Base-by-base conservation (phyloP, 2,888 invertebrate species). In the Watsonalla binaria region DNA sequence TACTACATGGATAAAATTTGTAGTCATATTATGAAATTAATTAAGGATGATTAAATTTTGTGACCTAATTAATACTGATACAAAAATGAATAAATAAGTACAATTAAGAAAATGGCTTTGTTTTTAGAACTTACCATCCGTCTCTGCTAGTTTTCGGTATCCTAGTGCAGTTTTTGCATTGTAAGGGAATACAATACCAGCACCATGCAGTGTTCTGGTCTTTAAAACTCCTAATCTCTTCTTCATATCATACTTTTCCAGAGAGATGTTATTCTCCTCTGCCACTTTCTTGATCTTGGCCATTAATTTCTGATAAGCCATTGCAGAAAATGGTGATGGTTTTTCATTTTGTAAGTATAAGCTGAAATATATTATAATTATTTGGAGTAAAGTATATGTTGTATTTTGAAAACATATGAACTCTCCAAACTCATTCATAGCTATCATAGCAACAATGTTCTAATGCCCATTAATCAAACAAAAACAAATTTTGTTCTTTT, bases 151-250 rank as follows among this genome's bases (percentile, higher is more conserved):
- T 51, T 88, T 94, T 59, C 99, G 92, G 77, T 99, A 99, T 0
- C 99, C 99, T 5, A 97, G 75, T 72, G 96, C 94, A 0, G 95
- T 94, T 78, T 95, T 95, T 72, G 94, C 94, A 68, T 97, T 92
- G 54, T 94, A 95, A 0, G 97, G 97, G 0, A 98, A 98, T 35
- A 95, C 94, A 68, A 98, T 93, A 13, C 98, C 98, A 47, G 94
- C 94, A 54, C 93, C 93, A 79, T 97, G 96, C 66, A 97, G 95
- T 39, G 95, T 94, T 77, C 92, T 94, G 0, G 95, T 88, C 0
- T 96, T 93, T 58, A 92, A 92, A 47, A 89, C 90, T 42, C 92
- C 88, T n/a, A 95, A 89, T 51, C 90, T 87, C 59, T 92, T 93
- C 82, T 95, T 95, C 56, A 90, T 86, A 34, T 83, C 74, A 8